Percentiles rank a stretch among this genome's conserved stretches.
Conservation (phyloP, 2,113 vertebrate genomes). For the Pomatorhinus ruficollis region DNA sequence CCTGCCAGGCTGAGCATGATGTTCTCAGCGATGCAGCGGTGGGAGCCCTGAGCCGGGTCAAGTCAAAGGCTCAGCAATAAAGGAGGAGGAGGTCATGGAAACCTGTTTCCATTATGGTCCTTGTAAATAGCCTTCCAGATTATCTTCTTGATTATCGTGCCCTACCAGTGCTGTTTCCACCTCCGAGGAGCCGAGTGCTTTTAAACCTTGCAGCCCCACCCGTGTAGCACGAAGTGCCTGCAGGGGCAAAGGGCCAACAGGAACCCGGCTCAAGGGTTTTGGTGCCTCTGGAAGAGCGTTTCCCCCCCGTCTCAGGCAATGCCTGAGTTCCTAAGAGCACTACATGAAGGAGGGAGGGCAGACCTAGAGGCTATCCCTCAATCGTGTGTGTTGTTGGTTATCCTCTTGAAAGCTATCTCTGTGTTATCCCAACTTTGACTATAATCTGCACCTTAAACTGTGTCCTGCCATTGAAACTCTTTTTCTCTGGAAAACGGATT, state of each 20-base stretch:
- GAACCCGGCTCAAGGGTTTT: not conserved
- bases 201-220: not conserved
- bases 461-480: not conserved
- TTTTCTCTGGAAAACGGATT: not conserved
- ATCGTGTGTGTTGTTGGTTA: not conserved
- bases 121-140: slow-evolving; percentile 22
- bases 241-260: not conserved
- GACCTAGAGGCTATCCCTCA: not conserved
- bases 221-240: not conserved
- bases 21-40: not conserved
- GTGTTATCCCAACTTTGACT: not conserved
- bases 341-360: not conserved
- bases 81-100: slow-evolving; percentile 8
- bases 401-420: not conserved
- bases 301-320: not conserved
- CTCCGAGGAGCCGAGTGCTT: not conserved
- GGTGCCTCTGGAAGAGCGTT: not conserved
- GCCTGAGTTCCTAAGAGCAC: not conserved
- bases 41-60: not conserved
- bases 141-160: not conserved
- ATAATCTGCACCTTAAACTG: not conserved
- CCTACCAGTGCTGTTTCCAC: not conserved
- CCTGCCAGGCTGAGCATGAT: not conserved
- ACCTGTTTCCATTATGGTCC: not conserved
- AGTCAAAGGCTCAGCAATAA: not conserved